Base-by-base conservation (phyloP, 2,797 vertebrate genomes). In the Coranthus polyacanthus region DNA sequence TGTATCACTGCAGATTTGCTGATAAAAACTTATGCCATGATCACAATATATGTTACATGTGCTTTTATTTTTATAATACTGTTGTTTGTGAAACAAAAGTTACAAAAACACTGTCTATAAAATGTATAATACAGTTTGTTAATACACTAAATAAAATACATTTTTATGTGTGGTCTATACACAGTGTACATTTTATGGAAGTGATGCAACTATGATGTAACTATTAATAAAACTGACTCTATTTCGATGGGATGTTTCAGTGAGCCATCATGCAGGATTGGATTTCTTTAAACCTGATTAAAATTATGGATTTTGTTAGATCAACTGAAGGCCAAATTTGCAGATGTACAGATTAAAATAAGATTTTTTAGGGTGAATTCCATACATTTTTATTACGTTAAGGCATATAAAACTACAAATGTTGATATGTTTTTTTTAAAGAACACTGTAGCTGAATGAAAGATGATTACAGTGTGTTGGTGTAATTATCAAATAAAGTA, bases 61-160 rank as follows among this genome's bases (percentile, higher is more conserved):
- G 85, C 88, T 93, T 92, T 93, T 93, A 94, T 94, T 94, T 94
- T 94, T 94, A 93, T 93, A 94, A 93, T 91, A 83, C 85, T 87
- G 89, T 92, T 82, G 86, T 93, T 93, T 94, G 94, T 94, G 91
- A 89, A 83, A 84, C 59, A 76, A 89, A 83, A 75, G 78, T 81
- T 87, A 91, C 65, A 87, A 86, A 88, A 85, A 90, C 82, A 90
- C 83, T 90, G 89, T 89, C 86, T 82, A 93, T 92, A 90, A 91
- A 89, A 93, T 94, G 91, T 94, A 93, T 82, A 91, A 84, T 93
- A 92, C 87, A 79, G 86, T 94, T 94, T 95, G 92, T 94, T 94
- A 92, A 92, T 93, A 93, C 89, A 93, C 92, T 88, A 90, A 95
- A 94, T 93, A 94, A 93, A 93, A 89, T 77, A 92, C 37, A 89